Evolutionary conservation across 2,797 vertebrate species (phyloP).

Genomic region (Cercopithecus hamlyni): DNA sequence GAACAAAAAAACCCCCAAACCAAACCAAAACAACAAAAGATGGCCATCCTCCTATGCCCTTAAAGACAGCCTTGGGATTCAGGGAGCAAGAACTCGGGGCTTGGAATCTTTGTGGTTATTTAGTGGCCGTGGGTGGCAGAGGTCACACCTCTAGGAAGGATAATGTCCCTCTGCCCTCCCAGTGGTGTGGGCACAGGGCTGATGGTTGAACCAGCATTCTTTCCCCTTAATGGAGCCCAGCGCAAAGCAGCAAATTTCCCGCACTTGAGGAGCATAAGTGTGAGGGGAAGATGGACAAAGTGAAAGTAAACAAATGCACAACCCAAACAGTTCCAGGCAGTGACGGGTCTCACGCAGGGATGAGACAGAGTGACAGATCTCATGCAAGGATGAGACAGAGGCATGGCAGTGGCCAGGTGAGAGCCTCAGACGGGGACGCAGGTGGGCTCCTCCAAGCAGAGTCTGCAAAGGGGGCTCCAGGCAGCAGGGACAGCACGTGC

Average conservation of each 20-base stretch:
- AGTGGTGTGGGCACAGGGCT: not conserved
- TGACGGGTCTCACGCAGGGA: too few relatives aligned
- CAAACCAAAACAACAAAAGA: not conserved
- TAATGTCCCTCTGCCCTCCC: not conserved
- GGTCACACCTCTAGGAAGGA: not conserved
- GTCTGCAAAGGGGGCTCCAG: not conserved
- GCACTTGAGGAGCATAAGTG: not conserved
- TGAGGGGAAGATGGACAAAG: not conserved
- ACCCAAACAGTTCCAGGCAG: not conserved
- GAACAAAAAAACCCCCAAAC: not conserved
- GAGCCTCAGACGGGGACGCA: too few relatives aligned
- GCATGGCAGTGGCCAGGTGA: rapidly evolving
- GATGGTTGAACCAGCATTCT: not conserved
- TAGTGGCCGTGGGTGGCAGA: not conserved
- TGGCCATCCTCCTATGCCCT: not conserved
- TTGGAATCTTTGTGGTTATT: not conserved
- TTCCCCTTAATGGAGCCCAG: too few relatives aligned
- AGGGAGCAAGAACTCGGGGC: not conserved
- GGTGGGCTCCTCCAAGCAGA: not conserved
- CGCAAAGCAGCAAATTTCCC: not conserved
- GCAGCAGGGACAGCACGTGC: not conserved
- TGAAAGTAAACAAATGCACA: not conserved
- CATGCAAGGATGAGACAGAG: not conserved
- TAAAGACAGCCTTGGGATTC: not conserved
- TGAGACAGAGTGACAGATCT: not conserved